Conservation (phyloP, 2,888 invertebrate species). For the Torymus aiolomorphi region DNA sequence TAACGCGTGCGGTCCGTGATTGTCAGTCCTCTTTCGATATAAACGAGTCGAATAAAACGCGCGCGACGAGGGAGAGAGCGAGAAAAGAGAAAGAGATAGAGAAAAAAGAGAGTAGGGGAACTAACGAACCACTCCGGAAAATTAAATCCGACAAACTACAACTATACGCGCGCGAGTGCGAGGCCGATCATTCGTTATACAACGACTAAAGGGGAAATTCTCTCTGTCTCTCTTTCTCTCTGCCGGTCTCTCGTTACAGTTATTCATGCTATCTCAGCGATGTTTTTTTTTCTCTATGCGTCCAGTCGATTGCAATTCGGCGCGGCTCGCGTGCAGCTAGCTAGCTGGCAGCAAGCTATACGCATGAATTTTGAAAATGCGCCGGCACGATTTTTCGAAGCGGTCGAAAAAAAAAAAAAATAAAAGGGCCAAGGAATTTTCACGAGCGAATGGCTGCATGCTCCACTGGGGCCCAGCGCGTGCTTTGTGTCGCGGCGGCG, state of each 20-base stretch:
- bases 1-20: constrained; percentile 17
- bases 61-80: neutral
- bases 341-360: no score
- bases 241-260: constrained; percentile 16
- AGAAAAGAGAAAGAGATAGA: constrained; percentile 26
- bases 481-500: neutral
- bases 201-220: constrained; percentile 22
- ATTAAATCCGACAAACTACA: constrained; percentile 44
- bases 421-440: constrained; percentile 10
- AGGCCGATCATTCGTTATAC: constrained; percentile 37
- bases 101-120: constrained; percentile 43
- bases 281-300: constrained; percentile 14
- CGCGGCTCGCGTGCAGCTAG: neutral
- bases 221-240: neutral
- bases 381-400: constrained; percentile 7
- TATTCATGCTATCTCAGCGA: constrained; percentile 20
- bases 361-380: constrained; percentile 33
- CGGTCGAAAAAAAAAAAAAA: neutral
- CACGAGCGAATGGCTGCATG: neutral
- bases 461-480: neutral
- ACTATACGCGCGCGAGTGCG: constrained; percentile 11
- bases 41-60: constrained; percentile 29
- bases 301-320: neutral
- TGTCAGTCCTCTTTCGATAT: constrained; percentile 35
- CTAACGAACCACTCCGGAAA: constrained; percentile 50